phyloP scores from a whole-genome alignment of 2,797 vertebrate genomes.

The Knipowitschia caucasica region DNA sequence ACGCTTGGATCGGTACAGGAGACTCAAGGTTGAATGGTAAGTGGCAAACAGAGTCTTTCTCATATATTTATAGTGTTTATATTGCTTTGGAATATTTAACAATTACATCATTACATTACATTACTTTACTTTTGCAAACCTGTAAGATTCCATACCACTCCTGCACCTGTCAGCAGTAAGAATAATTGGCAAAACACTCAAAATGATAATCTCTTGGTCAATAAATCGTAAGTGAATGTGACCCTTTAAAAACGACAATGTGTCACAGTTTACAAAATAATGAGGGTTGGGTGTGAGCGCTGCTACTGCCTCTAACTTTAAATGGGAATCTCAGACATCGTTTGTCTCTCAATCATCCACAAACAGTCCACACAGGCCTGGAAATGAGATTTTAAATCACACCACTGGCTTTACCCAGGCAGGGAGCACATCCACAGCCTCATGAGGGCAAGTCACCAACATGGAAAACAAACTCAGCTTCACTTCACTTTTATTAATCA shows the following conservation, averaged over 20 bases:
- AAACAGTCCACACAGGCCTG: conserved; percentile 29
- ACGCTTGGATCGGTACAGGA: conserved; percentile 43
- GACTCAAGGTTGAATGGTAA: conserved; percentile 74
- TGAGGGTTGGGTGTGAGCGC: conserved; percentile 28
- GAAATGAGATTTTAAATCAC: conserved; percentile 45
- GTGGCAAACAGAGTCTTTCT: conserved; percentile 76
- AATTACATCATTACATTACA: conserved; percentile 23
- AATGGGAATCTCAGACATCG: conserved; percentile 29
- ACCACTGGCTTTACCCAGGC: conserved; percentile 29
- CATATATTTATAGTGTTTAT: conserved; percentile 43
- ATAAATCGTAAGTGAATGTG: conserved; percentile 24
- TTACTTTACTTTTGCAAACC: conserved; percentile 21
- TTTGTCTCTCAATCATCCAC: conserved; percentile 30
- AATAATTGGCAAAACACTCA: conserved; percentile 47
- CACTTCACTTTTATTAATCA: conserved; percentile 29
- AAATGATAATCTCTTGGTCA: conserved; percentile 24
- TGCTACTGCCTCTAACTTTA: conserved; percentile 27
- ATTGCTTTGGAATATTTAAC: conserved; percentile 8
- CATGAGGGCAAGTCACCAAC: conserved; percentile 26
- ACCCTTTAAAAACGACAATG: conserved; percentile 30
- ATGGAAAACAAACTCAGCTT: conserved; percentile 31
- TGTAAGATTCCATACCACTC: conserved; percentile 11
- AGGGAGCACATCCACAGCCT: conserved; percentile 34
- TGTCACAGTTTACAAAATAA: conserved; percentile 39
- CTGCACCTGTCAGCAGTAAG: conserved; percentile 31